Evolutionary conservation across 2,888 invertebrate species (phyloP), one percentile per base, ranked within the genome.

Genomic region (Diaphora mendica): DNA sequence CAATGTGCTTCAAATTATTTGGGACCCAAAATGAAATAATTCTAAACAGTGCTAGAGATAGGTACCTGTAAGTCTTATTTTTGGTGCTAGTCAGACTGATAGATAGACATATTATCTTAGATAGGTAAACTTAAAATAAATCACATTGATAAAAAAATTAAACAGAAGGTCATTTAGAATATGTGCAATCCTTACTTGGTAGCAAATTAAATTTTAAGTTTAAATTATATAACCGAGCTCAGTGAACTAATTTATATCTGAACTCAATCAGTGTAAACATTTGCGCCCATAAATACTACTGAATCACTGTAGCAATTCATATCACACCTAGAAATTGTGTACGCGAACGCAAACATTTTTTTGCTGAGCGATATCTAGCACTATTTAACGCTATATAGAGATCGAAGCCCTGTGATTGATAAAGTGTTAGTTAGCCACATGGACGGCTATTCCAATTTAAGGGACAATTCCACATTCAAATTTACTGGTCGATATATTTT

Each of bases 1-100:
- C 85, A 83, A 90, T 90, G 80, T 82, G 84, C 79, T 84, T 84
- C 80, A 82, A 82, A 84, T 82, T 74, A 77, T 85, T 80, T 80
- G 75, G 77, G 76, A 68, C 68, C 39, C 51, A 59, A n/a, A n/a
- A 64, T 70, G 67, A 70, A 74, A 64, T 71, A 66, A 73, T n/a
- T 55, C 5, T 23, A 66, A 35, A 42, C 26, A 23, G 15, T 64
- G 39, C 64, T 67, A 30, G 30, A 42, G 42, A 67, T 1, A 30
- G 17, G 30, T 64, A 64, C 26, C 62, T 62, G 5, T 30, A 17
- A 30, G 62, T 62, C 26, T 17, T 62, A 15, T 62, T 30, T 62
- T 62, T 62, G 17, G 8, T 17, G 30, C 30, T 5, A 48, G 23
- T 11, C 30, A 48, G 1, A 44, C 44, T 67, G 30, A 4, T 44